phyloP scores from a whole-genome alignment of 2,113 vertebrate genomes.

The Myrmophylax atrothorax region DNA sequence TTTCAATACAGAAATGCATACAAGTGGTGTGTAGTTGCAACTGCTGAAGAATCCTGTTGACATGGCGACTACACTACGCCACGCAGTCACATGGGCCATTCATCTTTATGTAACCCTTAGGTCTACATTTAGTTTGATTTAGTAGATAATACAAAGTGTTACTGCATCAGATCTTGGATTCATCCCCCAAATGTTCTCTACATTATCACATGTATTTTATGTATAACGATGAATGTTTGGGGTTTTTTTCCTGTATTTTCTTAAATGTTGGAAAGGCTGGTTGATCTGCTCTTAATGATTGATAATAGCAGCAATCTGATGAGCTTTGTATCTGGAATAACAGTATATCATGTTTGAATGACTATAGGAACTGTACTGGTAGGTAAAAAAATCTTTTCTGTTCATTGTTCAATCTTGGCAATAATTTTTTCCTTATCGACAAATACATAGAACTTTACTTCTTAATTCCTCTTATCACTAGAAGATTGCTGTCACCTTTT shows the following conservation, averaged over 20 bases:
- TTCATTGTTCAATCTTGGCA: neutral
- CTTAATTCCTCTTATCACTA: neutral
- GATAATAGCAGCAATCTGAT: neutral
- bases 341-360: neutral
- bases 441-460: conserved; percentile 22
- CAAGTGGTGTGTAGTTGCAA: neutral
- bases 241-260: neutral
- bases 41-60: neutral
- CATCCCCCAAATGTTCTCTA: neutral
- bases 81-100: neutral
- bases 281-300: neutral
- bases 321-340: neutral
- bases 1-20: neutral
- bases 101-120: neutral
- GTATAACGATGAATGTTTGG: neutral
- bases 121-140: neutral
- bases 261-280: neutral
- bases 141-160: neutral
- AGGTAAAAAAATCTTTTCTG: neutral
- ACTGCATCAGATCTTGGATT: neutral
- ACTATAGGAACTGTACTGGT: neutral
- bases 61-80: neutral
- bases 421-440: neutral
- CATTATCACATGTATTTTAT: neutral
- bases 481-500: neutral